Base-by-base conservation (phyloP, 2,113 vertebrate species). In the Alethe diademata region DNA sequence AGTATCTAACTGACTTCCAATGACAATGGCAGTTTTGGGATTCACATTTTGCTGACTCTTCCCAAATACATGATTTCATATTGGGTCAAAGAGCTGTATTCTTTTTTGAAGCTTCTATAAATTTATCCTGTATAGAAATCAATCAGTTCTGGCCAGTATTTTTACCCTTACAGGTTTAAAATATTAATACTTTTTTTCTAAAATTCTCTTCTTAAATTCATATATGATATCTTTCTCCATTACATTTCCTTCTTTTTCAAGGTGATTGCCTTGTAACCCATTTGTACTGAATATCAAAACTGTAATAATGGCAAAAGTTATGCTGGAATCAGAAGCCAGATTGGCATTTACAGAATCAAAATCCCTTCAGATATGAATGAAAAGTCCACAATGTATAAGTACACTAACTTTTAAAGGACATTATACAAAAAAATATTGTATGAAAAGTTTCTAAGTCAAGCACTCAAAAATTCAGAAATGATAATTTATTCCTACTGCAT, bases 321-420 rank as follows among this genome's bases (percentile, higher is more conserved):
- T 43, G 14, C 29, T 33, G 22, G 23, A 86, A 57, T 74, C n/a
- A 33, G 66, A 24, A 82, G 18, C 8, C 12, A 87, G 24, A 66
- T 3, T 70, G 71, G 2, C 19, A 78, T 91, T 88, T 88, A 61
- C 6, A 74, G 24, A 23, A 53, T 6, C 4, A 50, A 66, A 64
- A 36, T 45, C 35, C 3, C 22, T 64, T 87, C 25, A 73, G 24
- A 81, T n/a, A 64, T 25, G 23, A 80, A 69, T 40, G 16, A 62
- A 47, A 78, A 43, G 1, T 43, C 26, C 10, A 15, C 33, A 28
- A 3, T 0, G 1, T 38, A 6, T 53, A 45, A 50, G 12, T 54
- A 73, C 2, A 7, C 3, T 48, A 67, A 22, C 14, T 48, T 80
- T 14, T 72, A 64, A 26, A 84, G 20, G 3, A 19, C 7, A 25